Conservation (phyloP, 2,888 invertebrate species). For the Carpatolechia fugitivella region DNA sequence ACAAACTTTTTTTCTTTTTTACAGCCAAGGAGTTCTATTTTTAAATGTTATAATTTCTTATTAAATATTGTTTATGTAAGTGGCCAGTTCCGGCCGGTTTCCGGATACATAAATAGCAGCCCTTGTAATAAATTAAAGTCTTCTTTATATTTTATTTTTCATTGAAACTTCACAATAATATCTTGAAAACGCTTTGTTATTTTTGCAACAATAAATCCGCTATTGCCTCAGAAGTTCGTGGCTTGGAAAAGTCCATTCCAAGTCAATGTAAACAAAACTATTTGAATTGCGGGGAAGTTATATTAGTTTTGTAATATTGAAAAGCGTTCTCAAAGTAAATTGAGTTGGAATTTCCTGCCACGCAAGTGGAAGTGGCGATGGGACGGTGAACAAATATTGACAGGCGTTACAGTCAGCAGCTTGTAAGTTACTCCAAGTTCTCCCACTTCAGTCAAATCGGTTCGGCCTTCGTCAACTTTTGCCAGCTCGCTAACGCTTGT, state of each 20-base stretch:
- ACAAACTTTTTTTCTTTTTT: no score
- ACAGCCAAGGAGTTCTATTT: no score
- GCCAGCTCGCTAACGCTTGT: not conserved
- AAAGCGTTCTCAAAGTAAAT: conserved; percentile 49
- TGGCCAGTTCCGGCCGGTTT: no score
- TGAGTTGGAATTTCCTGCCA: conserved; percentile 45
- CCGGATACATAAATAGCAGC: no score
- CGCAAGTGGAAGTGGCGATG: conserved; percentile 26
- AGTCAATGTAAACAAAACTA: not conserved
- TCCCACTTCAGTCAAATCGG: conserved; percentile 14
- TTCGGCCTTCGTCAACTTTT: conserved; percentile 10
- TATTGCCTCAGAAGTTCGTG: not conserved
- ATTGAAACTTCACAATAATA: no score
- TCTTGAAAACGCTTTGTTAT: no score
- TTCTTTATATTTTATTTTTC: no score
- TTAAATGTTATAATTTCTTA: no score
- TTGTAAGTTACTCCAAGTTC: not conserved
- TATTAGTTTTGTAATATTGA: conserved; percentile 44
- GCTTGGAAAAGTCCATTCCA: not conserved
- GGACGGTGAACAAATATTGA: conserved; percentile 54
- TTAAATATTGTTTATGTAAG: no score
- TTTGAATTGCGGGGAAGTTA: conserved; percentile 28
- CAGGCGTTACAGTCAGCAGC: conserved; percentile 28
- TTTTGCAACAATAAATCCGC: not conserved
- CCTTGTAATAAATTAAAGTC: no score